Conservation (phyloP, 2,888 invertebrate species). For the Tipula lateralis region DNA sequence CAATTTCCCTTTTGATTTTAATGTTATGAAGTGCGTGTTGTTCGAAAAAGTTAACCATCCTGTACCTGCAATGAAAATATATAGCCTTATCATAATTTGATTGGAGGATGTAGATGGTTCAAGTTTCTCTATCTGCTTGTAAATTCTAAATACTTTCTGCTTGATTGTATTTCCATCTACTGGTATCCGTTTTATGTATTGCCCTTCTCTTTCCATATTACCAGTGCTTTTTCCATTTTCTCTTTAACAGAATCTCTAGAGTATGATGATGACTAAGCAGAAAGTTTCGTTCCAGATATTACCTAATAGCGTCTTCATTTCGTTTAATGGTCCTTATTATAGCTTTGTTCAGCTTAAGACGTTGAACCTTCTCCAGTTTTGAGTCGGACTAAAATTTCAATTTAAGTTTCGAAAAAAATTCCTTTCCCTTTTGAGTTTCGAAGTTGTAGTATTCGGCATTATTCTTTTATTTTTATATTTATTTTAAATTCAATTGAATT, state of each 20-base stretch:
- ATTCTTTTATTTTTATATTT: background rate
- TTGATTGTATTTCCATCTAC: constrained; percentile 35
- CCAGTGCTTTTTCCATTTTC: constrained; percentile 35
- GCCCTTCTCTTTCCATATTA: constrained; percentile 35
- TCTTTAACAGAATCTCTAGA: constrained; percentile 34
- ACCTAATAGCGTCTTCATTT: constrained; percentile 33
- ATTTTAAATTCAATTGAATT: background rate
- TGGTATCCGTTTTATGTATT: constrained; percentile 14
- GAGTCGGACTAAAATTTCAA: constrained; percentile 33
- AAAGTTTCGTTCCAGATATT: constrained; percentile 32
- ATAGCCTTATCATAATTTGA: constrained; percentile 33
- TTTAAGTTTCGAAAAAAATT: constrained; percentile 27
- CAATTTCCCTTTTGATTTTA: background rate
- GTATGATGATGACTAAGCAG: constrained; percentile 33
- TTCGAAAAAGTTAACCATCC: background rate
- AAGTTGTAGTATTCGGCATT: constrained; percentile 7
- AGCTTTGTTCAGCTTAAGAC: constrained; percentile 34
- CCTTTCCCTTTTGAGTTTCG: constrained; percentile 29
- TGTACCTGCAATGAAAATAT: background rate
- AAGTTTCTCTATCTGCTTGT: background rate
- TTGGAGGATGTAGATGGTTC: background rate
- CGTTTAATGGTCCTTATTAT: constrained; percentile 34
- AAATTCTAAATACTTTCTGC: constrained; percentile 29
- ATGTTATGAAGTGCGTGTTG: background rate
- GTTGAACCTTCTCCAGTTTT: constrained; percentile 33